Conservation (phyloP, 1,140 invertebrate genomes). For the Rhynchophorus ferrugineus region DNA sequence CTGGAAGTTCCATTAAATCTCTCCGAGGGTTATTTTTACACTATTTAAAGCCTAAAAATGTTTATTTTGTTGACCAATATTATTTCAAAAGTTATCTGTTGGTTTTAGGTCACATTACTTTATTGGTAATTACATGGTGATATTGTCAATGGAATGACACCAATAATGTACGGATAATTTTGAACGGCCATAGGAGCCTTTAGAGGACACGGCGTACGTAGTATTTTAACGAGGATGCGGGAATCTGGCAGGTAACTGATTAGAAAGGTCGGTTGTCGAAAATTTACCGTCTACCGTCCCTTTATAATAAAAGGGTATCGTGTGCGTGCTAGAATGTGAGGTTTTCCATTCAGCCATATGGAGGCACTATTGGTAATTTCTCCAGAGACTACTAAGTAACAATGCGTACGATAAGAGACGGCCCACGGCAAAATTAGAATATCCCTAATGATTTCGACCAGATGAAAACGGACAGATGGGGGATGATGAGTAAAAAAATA, state of each 20-base stretch:
- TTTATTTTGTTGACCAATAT: too few relatives aligned
- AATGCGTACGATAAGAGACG: conserved; percentile 7
- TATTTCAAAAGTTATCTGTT: too few relatives aligned
- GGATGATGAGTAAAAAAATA: too few relatives aligned
- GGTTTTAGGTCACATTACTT: too few relatives aligned
- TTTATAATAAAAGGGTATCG: conserved; percentile 16
- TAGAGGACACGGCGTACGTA: too few relatives aligned
- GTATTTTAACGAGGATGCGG: conserved; percentile 13
- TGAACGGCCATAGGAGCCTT: too few relatives aligned
- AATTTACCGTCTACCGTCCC: conserved; percentile 12
- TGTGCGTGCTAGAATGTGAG: conserved; percentile 12
- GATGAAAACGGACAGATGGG: neutral
- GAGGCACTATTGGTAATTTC: conserved; percentile 19
- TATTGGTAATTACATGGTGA: too few relatives aligned
- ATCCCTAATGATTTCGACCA: neutral
- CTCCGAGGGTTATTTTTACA: too few relatives aligned
- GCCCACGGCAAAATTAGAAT: neutral
- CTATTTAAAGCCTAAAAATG: too few relatives aligned
- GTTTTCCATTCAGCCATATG: conserved; percentile 10
- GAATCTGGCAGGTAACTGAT: conserved; percentile 17
- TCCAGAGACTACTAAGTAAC: conserved; percentile 16
- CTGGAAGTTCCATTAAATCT: too few relatives aligned
- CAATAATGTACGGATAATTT: too few relatives aligned
- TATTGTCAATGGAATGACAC: too few relatives aligned
- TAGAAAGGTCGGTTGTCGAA: conserved; percentile 10